Conservation (phyloP, 2,797 vertebrate species). For the Peromyscus nudipes region DNA sequence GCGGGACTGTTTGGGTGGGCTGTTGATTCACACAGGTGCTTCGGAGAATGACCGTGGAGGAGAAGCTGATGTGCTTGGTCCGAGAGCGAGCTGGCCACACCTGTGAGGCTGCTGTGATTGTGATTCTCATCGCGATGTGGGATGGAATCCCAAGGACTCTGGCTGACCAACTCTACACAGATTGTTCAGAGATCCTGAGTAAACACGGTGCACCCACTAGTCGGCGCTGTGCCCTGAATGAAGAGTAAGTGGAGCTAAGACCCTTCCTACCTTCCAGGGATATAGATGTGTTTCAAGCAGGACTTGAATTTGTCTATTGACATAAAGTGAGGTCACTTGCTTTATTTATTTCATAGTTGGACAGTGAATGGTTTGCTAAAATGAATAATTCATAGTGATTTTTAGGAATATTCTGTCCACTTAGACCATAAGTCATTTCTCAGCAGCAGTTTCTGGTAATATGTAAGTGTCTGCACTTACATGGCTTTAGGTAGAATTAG, state of each 20-base stretch:
- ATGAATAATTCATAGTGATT: neutral
- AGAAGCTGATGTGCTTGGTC: conserved; percentile 97
- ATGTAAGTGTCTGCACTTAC: neutral
- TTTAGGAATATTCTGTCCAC: neutral
- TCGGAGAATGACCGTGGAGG: conserved; percentile 93
- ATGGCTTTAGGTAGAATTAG: neutral
- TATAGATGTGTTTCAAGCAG: neutral
- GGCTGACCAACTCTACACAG: conserved; percentile 94
- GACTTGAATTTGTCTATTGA: neutral
- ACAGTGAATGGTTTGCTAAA: neutral
- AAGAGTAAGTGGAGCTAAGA: conserved; percentile 93
- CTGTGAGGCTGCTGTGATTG: conserved; percentile 94
- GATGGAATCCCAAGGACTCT: conserved; percentile 93
- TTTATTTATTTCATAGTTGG: neutral
- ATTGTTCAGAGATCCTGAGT: conserved; percentile 94
- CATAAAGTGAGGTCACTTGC: neutral
- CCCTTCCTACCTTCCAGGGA: neutral
- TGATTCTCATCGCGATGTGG: conserved; percentile 97
- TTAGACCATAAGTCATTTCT: neutral
- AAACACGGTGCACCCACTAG: conserved; percentile 95
- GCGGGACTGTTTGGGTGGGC: conserved; percentile 69
- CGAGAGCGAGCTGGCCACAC: conserved; percentile 94
- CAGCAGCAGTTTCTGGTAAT: neutral
- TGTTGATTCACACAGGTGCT: conserved; percentile 92
- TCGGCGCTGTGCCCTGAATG: conserved; percentile 97